A percentile compares a stretch with the other conserved stretches of the same genome.
phyloP scores from a whole-genome alignment of 2,888 invertebrate genomes.

The Eristalis arbustorum region DNA sequence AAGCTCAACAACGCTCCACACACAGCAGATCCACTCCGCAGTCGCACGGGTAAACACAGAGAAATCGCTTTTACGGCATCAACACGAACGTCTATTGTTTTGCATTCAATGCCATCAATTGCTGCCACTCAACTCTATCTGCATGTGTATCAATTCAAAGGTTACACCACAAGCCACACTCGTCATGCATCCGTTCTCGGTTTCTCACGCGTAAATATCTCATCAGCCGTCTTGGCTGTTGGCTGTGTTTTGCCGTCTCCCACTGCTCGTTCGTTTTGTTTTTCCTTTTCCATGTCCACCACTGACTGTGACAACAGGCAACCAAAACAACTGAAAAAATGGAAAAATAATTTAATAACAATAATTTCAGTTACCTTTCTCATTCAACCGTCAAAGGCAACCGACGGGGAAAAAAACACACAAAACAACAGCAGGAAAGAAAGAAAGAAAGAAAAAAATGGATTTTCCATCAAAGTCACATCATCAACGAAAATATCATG shows the following conservation, averaged over 20 bases:
- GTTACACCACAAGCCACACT: conserved; percentile 35
- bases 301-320: conserved; percentile 45
- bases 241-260: conserved; percentile 8
- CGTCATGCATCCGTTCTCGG: conserved; percentile 70
- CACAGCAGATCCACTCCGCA: too few species aligned
- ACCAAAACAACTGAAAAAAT: conserved; percentile 23
- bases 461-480: conserved; percentile 70
- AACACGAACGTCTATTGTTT: not conserved
- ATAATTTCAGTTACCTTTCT: conserved; percentile 66
- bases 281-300: conserved; percentile 27
- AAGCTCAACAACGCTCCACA: too few species aligned
- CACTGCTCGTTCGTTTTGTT: conserved; percentile 10
- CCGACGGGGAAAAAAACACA: not conserved
- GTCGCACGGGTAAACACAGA: not conserved
- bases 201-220: conserved; percentile 67
- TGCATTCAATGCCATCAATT: conserved; percentile 50
- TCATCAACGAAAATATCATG: conserved; percentile 61
- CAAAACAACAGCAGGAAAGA: conserved; percentile 19
- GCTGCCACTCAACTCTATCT: conserved; percentile 36
- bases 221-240: not conserved
- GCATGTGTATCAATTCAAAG: conserved; percentile 44
- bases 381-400: conserved; percentile 64
- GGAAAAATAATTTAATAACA: conserved; percentile 66
- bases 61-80: not conserved
- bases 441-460: conserved; percentile 34